These are phyloP conservation scores for Tricholaema leucomelas DNA, from an alignment of 2,113 vertebrate species.

Conservation along the genomic window DNA sequence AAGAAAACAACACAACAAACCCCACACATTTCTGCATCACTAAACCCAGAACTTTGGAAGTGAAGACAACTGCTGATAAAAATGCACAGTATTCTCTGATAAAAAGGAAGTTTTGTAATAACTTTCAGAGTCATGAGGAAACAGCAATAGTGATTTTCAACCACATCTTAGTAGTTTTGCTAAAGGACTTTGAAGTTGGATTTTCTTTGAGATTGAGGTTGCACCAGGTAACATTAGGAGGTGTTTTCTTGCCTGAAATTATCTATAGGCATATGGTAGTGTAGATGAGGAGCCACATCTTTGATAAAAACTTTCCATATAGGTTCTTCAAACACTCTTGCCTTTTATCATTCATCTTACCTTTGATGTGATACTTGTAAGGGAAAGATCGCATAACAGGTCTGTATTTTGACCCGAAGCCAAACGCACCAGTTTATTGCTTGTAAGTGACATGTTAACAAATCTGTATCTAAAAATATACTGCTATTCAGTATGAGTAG, in stretches of 20 bases:
- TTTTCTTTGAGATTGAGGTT: background rate
- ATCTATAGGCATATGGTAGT: background rate
- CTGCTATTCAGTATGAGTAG: background rate
- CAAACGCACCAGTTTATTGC: background rate
- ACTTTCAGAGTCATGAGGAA: background rate
- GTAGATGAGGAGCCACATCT: background rate
- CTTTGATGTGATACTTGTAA: background rate
- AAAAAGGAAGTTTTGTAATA: background rate
- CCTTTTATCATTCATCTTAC: background rate
- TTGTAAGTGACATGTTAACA: background rate
- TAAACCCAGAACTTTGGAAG: background rate
- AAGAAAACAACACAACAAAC: background rate
- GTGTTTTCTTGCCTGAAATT: background rate
- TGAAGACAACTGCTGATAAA: background rate
- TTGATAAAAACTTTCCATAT: background rate
- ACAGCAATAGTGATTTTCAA: background rate
- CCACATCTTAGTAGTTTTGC: background rate
- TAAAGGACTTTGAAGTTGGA: background rate
- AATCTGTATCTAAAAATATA: background rate
- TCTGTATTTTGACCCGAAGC: background rate
- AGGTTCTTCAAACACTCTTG: background rate
- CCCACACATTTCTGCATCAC: background rate
- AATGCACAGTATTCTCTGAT: background rate
- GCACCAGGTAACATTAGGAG: background rate
- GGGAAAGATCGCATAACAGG: background rate